These are phyloP conservation scores for Gephyroberyx darwinii DNA, from an alignment of 2,797 vertebrate genomes.

Conservation along the genomic window DNA sequence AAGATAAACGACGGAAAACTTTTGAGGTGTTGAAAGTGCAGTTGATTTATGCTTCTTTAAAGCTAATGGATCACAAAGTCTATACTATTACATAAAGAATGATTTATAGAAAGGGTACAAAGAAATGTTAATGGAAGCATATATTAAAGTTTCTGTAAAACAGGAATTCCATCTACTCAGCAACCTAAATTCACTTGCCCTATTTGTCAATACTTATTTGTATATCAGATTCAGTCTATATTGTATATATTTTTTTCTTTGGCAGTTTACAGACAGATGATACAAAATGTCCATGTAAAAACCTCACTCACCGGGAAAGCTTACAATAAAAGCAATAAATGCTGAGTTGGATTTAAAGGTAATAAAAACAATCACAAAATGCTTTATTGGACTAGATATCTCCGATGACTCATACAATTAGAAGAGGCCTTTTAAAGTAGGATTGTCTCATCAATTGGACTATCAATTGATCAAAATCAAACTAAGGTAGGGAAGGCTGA, in stretches of 20 bases:
- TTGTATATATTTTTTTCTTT: not conserved
- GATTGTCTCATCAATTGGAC: slow-evolving; percentile 38
- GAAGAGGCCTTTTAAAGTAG: slow-evolving; percentile 26
- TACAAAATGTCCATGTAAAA: slow-evolving; percentile 12
- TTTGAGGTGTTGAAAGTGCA: slow-evolving; percentile 14
- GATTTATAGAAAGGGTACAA: slow-evolving; percentile 6
- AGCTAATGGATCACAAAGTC: slow-evolving; percentile 42
- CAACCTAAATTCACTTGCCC: not conserved
- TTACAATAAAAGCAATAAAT: slow-evolving; percentile 36
- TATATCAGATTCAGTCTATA: not conserved
- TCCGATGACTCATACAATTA: slow-evolving; percentile 23
- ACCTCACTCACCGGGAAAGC: slow-evolving; percentile 23
- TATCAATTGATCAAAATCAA: slow-evolving; percentile 58
- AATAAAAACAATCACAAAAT: slow-evolving; percentile 42
- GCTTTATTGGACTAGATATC: slow-evolving; percentile 13
- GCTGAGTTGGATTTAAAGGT: slow-evolving; percentile 5
- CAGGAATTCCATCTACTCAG: no score
- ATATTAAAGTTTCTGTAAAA: not conserved
- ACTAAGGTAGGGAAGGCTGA: no score
- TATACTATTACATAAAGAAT: not conserved
- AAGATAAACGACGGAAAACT: slow-evolving; percentile 12
- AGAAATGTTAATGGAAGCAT: slow-evolving; percentile 9
- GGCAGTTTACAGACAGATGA: not conserved
- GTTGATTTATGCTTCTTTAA: slow-evolving; percentile 24
- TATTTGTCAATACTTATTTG: not conserved